Evolutionary conservation across 2,797 vertebrate genomes (phyloP).

Genomic region (Notoglanidium macrostoma): DNA sequence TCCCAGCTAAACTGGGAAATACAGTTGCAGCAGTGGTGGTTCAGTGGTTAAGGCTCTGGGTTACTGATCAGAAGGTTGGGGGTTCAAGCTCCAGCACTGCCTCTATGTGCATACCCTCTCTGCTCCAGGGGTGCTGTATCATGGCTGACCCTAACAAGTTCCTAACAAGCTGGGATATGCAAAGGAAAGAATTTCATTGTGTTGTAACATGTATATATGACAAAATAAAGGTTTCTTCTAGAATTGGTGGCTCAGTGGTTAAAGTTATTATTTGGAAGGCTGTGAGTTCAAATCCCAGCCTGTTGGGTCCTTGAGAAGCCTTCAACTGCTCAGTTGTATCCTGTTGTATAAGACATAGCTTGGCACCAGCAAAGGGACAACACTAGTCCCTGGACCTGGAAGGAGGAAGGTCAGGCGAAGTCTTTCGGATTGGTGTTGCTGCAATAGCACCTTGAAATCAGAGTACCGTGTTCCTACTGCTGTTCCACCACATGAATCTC

Average conservation of each 20-base stretch:
- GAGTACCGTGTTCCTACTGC: background rate
- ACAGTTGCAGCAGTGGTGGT: too few species aligned
- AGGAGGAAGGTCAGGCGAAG: background rate
- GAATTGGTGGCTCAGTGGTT: too few species aligned
- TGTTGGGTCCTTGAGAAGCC: background rate
- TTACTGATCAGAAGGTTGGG: background rate
- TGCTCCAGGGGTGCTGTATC: too few species aligned
- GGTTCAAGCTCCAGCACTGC: too few species aligned
- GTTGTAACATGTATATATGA: too few species aligned
- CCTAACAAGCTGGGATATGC: too few species aligned
- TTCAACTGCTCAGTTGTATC: background rate
- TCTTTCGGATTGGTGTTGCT: background rate
- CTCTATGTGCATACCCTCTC: too few species aligned
- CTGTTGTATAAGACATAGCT: background rate
- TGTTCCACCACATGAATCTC: background rate
- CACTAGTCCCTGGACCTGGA: background rate
- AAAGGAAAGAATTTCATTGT: too few species aligned
- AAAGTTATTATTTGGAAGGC: too few species aligned
- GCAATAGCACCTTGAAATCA: background rate
- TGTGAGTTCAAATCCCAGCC: background rate
- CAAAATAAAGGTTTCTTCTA: too few species aligned
- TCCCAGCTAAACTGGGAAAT: background rate
- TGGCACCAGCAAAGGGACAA: background rate
- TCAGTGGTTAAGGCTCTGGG: background rate
- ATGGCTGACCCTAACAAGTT: too few species aligned